Conservation (phyloP, 2,888 invertebrate species). For the Cryptocephalus primarius region DNA sequence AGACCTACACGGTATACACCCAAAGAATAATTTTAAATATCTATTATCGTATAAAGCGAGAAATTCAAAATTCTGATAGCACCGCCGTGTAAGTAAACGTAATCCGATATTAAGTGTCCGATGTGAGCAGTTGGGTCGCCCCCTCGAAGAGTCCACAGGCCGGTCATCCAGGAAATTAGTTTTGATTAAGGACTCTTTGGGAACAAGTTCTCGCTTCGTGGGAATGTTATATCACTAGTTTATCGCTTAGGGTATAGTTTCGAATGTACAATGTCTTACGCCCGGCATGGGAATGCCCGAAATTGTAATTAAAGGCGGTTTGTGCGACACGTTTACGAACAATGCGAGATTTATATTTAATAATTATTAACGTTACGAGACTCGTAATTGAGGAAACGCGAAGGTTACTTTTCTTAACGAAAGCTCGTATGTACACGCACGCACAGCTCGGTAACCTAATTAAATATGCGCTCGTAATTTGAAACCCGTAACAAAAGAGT, state of each 20-base stretch:
- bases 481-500: conserved; percentile 11
- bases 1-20: no score
- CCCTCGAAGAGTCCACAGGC: conserved; percentile 17
- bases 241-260: conserved; percentile 14
- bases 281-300: conserved; percentile 1
- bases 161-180: conserved; percentile 35
- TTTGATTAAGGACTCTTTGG: conserved; percentile 31
- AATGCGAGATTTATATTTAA: neutral
- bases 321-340: neutral
- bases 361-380: no score
- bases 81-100: no score
- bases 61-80: no score
- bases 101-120: no score
- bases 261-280: conserved; percentile 12
- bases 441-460: conserved; percentile 1
- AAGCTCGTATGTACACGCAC: no score
- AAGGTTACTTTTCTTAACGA: no score
- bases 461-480: conserved; percentile 11
- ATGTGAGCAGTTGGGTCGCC: conserved; percentile 3
- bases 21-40: no score
- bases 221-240: conserved; percentile 16
- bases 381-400: no score
- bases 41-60: no score
- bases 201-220: conserved; percentile 13
- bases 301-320: conserved; percentile 4